phyloP scores from a whole-genome alignment of 2,113 vertebrate species.

The Syrrhaptes paradoxus region DNA sequence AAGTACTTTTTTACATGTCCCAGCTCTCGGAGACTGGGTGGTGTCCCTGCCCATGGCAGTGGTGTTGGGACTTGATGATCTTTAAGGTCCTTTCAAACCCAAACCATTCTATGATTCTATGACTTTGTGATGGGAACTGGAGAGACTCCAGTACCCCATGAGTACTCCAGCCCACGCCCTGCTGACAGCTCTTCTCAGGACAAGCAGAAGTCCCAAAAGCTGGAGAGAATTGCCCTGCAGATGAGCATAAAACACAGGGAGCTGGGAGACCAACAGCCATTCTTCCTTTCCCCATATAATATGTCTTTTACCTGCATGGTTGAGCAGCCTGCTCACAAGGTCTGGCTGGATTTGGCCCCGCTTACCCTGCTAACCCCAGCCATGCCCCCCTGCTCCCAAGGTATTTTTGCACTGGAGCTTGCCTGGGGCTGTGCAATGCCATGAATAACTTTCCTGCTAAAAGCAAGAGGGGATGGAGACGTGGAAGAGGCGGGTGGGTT shows the following conservation, averaged over 20 bases:
- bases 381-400: slow-evolving; percentile 53
- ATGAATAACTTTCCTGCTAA: slow-evolving; percentile 51
- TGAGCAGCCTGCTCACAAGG: neutral
- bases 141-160: neutral
- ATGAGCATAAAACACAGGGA: neutral
- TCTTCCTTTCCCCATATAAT: neutral
- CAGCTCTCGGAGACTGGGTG: neutral
- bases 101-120: no score
- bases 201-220: neutral
- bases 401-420: slow-evolving; percentile 40
- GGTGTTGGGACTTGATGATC: no score
- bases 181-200: neutral
- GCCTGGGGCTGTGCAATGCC: slow-evolving; percentile 60
- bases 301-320: neutral
- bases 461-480: neutral
- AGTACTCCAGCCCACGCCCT: neutral
- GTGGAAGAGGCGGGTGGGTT: neutral
- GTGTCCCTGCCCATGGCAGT: no score
- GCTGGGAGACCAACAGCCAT: neutral
- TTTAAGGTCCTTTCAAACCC: no score
- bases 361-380: slow-evolving; percentile 43
- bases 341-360: neutral
- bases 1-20: neutral
- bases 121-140: neutral
- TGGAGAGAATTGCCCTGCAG: neutral